These are phyloP conservation scores for Dufourea novaeangliae DNA, from an alignment of 1,140 invertebrate species.

Conservation along the genomic window DNA sequence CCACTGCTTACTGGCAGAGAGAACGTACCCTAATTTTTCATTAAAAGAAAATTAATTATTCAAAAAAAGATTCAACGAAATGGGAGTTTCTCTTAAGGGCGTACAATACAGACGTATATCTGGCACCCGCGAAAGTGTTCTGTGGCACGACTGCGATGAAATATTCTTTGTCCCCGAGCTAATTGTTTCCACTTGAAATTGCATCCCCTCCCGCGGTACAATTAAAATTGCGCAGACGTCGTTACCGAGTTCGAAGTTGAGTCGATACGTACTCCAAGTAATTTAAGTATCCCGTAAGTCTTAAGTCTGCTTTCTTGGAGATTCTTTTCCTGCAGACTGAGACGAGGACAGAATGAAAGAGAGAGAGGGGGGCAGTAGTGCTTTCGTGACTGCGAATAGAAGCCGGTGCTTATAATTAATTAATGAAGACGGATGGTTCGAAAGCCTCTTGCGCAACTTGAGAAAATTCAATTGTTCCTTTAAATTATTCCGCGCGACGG, in stretches of 20 bases:
- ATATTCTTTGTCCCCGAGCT: background rate
- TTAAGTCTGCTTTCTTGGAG: background rate
- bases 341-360: background rate
- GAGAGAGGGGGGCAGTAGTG: background rate
- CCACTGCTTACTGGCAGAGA: background rate
- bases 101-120: no score
- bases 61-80: background rate
- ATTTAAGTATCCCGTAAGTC: slow-evolving; percentile 12
- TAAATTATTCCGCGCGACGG: slow-evolving; percentile 21
- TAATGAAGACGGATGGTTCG: slow-evolving; percentile 25
- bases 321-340: background rate
- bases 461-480: slow-evolving; percentile 23
- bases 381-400: slow-evolving; percentile 17
- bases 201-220: background rate
- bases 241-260: background rate
- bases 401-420: slow-evolving; percentile 32
- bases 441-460: slow-evolving; percentile 8
- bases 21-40: background rate
- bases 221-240: slow-evolving; percentile 12
- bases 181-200: background rate
- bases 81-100: background rate
- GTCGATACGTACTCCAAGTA: background rate
- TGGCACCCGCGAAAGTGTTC: background rate
- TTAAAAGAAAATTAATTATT: background rate
- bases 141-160: background rate